Conservation (phyloP, 2,797 vertebrate genomes). For the Xenops minutus region DNA sequence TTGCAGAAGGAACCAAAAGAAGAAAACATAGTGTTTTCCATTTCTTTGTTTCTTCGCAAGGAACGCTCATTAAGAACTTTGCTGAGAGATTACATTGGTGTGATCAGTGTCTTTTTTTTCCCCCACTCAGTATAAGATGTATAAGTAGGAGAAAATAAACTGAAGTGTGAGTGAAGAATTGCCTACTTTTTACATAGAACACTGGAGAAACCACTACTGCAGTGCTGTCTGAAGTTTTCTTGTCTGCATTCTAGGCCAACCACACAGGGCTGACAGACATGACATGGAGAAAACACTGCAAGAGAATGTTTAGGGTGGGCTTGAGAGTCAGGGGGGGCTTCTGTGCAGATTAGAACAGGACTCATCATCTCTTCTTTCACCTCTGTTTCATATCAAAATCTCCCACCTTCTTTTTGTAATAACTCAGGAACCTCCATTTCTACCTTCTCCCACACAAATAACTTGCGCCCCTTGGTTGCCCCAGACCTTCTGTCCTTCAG, state of each 20-base stretch:
- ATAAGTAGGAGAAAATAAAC: neutral
- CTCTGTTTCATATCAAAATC: neutral
- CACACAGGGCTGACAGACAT: neutral
- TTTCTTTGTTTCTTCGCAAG: conserved; percentile 13
- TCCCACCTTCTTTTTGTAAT: neutral
- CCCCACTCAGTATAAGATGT: neutral
- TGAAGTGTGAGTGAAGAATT: neutral
- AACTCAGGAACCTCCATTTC: neutral
- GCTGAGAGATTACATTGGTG: neutral
- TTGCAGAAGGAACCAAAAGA: neutral
- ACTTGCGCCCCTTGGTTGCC: neutral
- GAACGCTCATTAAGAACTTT: neutral
- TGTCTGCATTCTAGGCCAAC: neutral
- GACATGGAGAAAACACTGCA: neutral
- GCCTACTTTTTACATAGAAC: neutral
- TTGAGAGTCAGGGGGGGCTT: neutral
- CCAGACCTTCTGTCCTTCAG: neutral
- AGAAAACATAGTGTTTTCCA: neutral
- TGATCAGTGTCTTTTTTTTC: neutral
- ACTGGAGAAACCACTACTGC: neutral
- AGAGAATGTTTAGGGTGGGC: neutral
- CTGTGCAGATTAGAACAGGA: neutral
- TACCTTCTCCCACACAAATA: neutral
- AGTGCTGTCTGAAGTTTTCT: neutral
- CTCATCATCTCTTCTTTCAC: neutral